Evolutionary conservation across 1,140 invertebrate genomes (phyloP), one percentile per base, ranked within the genome.

Genomic region (Zaprionus inermis): DNA sequence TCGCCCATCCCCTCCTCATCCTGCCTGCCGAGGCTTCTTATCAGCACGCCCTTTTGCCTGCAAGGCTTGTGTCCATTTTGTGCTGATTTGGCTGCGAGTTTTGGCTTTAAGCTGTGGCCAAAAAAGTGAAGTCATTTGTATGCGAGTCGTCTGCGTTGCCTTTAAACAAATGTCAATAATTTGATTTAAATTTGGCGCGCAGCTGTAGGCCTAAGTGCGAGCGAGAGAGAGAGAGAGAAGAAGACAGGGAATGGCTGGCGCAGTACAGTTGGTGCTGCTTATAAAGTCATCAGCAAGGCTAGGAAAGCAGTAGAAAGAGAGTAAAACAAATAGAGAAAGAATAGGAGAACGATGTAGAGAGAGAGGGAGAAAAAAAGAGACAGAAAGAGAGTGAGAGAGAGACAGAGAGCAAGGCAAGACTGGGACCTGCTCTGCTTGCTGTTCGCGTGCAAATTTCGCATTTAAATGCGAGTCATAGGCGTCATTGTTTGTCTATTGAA

Each of bases 131-230:
- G 72, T 81, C 74, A 89, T 89, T 89, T 81, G 76, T 89, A 89
- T 89, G 78, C 84, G 64, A 89, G 77, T 78, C 84, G 70, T 52
- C 61, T 70, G 72, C 57, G 65, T 64, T 78, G 78, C 67, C 79
- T 86, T 89, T 84, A 89, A 89, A 83, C 80, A 89, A 89, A 89
- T 89, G 84, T 89, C 84, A 89, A 84, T 89, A 89, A 89, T 89
- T 89, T 89, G 84, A 89, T 89, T 89, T 89, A 89, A 89, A 89
- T 89, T 88, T 84, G 73, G 73, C 84, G 70, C 84, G 80, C 65
- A 80, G 55, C 18, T 49, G 18, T 12, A 49, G 18, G 54, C 46
- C 34, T 22, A n/a, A 16, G 44, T 5, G 36, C 5, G n/a, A 44
- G 38, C n/a, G 12, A 38, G 1, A 54, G 32, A 38, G 2, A 24